phyloP scores from a whole-genome alignment of 53 echinoderm and acorn worm genomes.

The Apostichopus leukothele region DNA sequence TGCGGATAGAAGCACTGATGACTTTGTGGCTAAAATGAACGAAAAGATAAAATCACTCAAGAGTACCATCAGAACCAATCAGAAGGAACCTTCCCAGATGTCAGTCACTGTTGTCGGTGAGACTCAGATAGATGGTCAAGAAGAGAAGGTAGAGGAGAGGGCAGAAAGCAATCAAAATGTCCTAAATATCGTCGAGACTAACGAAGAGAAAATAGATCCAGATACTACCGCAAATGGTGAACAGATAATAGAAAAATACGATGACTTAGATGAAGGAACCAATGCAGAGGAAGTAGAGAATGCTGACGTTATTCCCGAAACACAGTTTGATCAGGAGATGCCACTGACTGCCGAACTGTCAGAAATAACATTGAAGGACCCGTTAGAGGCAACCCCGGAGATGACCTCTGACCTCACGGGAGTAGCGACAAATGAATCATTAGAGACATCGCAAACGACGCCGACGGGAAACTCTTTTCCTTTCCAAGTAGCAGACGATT shows the following conservation, averaged over 20 bases:
- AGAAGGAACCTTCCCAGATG: neutral
- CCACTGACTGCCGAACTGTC: neutral
- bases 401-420: too few species aligned
- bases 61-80: neutral
- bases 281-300: neutral
- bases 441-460: neutral
- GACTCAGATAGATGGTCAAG: neutral
- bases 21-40: constrained; percentile 41
- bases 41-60: constrained; percentile 34
- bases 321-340: constrained; percentile 11
- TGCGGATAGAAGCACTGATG: neutral
- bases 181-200: neutral
- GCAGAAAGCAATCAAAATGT: neutral
- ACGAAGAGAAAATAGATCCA: neutral
- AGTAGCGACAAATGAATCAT: neutral
- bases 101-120: constrained; percentile 5
- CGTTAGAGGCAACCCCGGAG: neutral
- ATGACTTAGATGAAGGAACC: neutral
- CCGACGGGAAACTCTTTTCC: constrained; percentile 21
- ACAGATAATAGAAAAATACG: too few species aligned
- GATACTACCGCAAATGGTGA: neutral
- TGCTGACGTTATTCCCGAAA: constrained; percentile 1
- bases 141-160: neutral
- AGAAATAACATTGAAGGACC: constrained; percentile 1
- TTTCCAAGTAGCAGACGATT: constrained; percentile 6